A percentile compares a stretch with the other conserved stretches of the same genome.
Conservation (phyloP, 2,797 vertebrate genomes). For the Propithecus perrieri region DNA sequence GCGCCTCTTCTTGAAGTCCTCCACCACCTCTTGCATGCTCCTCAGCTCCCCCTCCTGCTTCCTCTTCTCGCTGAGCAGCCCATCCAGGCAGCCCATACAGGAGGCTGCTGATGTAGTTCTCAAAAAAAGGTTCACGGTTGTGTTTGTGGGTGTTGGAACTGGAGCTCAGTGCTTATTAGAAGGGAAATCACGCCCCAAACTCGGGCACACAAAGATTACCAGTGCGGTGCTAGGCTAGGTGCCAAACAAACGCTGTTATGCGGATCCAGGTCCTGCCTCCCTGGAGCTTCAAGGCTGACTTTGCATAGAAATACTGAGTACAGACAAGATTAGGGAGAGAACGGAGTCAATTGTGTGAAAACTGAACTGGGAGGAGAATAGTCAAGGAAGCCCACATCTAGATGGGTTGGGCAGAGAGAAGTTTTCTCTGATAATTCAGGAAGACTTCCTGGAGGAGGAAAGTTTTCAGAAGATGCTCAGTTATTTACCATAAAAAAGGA, state of each 20-base stretch:
- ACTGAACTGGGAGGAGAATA: background rate
- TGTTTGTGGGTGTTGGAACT: too few species aligned
- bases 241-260: background rate
- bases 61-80: too few species aligned
- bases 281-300: background rate
- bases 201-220: accelerated
- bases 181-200: background rate
- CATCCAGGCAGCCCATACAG: too few species aligned
- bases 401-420: background rate
- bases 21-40: too few species aligned
- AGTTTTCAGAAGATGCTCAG: background rate
- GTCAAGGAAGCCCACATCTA: background rate
- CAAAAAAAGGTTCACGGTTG: too few species aligned
- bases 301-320: background rate
- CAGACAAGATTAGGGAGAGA: background rate
- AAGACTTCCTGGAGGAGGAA: background rate
- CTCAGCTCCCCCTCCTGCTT: too few species aligned
- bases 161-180: background rate
- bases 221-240: background rate
- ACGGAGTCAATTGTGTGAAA: background rate
- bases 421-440: background rate
- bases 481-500: background rate
- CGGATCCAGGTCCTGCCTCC: background rate
- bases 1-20: too few species aligned
- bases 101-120: too few species aligned